Conservation (phyloP, 2,113 vertebrate species). For the Parus major region DNA sequence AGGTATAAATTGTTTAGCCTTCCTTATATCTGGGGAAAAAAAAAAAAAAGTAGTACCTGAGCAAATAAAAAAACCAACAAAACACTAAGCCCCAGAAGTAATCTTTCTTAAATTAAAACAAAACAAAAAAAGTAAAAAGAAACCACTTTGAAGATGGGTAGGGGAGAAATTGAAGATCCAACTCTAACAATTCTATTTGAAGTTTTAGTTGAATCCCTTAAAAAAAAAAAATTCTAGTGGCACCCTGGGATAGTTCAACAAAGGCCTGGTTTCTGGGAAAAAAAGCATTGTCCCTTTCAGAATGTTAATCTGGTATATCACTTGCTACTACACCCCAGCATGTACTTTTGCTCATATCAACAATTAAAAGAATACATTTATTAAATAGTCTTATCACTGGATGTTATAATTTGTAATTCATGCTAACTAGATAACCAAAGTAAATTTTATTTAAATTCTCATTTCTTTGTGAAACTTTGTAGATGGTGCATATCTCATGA, state of each 20-base stretch:
- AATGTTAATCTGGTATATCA: conserved; percentile 93
- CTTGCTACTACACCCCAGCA: conserved; percentile 81
- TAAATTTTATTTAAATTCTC: conserved; percentile 80
- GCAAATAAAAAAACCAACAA: background rate
- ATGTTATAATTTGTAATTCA: conserved; percentile 80
- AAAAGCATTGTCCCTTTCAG: conserved; percentile 83
- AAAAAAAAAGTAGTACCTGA: background rate
- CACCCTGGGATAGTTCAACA: conserved; percentile 86
- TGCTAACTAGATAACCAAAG: conserved; percentile 78
- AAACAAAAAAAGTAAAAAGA: background rate
- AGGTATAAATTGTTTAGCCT: background rate
- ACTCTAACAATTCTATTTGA: conserved; percentile 70
- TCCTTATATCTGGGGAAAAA: background rate
- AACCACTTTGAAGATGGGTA: conserved; percentile 39
- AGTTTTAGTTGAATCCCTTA: conserved; percentile 67
- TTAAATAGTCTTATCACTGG: conserved; percentile 79
- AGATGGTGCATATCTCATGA: conserved; percentile 89
- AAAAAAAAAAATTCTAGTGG: conserved; percentile 65
- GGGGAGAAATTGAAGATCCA: conserved; percentile 54
- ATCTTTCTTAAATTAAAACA: conserved; percentile 9
- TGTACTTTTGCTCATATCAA: conserved; percentile 79
- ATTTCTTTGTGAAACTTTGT: conserved; percentile 81
- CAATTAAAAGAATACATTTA: conserved; percentile 82
- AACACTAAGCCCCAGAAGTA: background rate
- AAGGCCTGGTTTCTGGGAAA: conserved; percentile 91